phyloP scores from a whole-genome alignment of 1,140 invertebrate species.

The Brachionus sp. region DNA sequence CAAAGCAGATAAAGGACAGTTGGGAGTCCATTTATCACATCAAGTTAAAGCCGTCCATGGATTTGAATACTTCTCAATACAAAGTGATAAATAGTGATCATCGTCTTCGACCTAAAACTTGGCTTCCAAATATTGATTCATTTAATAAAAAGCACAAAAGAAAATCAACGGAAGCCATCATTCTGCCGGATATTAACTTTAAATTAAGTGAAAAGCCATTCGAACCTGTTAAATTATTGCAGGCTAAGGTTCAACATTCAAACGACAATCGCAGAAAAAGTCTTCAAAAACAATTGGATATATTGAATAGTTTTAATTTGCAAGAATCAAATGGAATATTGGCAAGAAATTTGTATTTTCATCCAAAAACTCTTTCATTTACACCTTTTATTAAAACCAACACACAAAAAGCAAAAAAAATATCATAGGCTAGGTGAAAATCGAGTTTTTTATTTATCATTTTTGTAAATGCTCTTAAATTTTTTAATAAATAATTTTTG shows the following conservation, averaged over 20 bases:
- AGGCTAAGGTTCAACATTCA: neutral
- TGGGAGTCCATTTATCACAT: conserved; percentile 19
- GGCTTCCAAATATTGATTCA: neutral
- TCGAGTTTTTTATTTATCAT: neutral
- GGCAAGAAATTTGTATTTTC: conserved; percentile 11
- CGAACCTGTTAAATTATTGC: neutral
- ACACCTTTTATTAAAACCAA: neutral
- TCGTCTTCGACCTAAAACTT: neutral
- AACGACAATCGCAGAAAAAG: conserved; percentile 1
- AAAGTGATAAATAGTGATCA: neutral
- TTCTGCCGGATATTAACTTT: neutral
- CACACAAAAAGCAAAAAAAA: neutral
- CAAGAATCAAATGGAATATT: conserved; percentile 9
- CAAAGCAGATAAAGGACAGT: neutral
- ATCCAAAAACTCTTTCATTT: conserved; percentile 8
- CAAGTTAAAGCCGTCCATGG: neutral
- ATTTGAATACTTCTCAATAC: neutral
- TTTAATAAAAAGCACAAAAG: neutral
- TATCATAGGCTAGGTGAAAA: neutral
- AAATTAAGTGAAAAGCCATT: neutral
- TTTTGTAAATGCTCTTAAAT: neutral
- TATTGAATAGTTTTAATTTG: neutral
- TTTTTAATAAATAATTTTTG: neutral
- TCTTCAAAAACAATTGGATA: neutral
- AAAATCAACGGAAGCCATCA: neutral